A percentile compares a stretch with the other conserved stretches of the same genome.
phyloP scores from a whole-genome alignment of 2,113 vertebrate species.

The Rhinolophus sinicus region DNA sequence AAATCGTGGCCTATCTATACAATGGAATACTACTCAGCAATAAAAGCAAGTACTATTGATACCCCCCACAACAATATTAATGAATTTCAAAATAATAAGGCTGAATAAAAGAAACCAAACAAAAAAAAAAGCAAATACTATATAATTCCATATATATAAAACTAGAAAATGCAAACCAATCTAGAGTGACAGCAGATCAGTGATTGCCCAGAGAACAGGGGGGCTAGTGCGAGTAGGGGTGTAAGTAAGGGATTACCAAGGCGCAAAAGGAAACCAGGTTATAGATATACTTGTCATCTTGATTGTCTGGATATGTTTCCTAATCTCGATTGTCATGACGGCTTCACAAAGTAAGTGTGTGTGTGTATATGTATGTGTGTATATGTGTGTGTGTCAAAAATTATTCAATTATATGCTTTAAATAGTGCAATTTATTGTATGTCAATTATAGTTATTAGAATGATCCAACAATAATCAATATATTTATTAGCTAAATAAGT shows the following conservation, averaged over 20 bases:
- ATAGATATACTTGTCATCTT: neutral
- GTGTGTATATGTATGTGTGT: neutral
- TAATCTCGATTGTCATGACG: neutral
- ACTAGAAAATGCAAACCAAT: neutral
- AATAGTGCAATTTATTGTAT: neutral
- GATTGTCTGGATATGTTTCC: neutral
- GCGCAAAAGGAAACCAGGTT: neutral
- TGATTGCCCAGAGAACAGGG: neutral
- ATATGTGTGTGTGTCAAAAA: neutral
- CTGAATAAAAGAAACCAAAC: conserved; percentile 18
- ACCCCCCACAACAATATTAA: neutral
- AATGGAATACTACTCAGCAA: neutral
- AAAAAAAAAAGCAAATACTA: neutral
- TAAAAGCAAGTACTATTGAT: neutral
- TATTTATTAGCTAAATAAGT: conserved; percentile 25
- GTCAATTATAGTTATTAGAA: conserved; percentile 14
- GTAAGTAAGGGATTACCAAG: neutral
- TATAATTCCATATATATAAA: neutral
- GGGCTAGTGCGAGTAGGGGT: neutral
- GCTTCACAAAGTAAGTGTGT: neutral
- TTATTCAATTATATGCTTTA: neutral
- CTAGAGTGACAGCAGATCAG: neutral
- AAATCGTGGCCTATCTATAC: neutral
- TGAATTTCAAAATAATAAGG: conserved; percentile 49
- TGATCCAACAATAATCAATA: conserved; percentile 15